Conservation (phyloP, 2,888 invertebrate genomes). For the Pristionchus fissidentatus region DNA sequence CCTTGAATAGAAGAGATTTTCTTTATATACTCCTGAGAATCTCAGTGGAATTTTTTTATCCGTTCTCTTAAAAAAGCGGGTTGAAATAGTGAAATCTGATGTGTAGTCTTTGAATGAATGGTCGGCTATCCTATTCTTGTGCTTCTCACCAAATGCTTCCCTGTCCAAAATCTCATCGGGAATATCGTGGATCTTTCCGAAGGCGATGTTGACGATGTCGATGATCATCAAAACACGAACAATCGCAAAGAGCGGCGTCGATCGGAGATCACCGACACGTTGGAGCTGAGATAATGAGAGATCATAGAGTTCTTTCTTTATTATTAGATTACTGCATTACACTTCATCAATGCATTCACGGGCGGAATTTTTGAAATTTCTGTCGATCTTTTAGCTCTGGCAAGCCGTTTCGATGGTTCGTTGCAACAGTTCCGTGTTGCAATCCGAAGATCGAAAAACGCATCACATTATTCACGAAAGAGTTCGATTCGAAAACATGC, state of each 20-base stretch:
- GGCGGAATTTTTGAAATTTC: no score
- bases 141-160: background rate
- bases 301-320: no score
- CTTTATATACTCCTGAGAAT: background rate
- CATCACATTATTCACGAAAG: background rate
- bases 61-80: background rate
- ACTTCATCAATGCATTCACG: no score
- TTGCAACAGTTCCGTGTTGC: background rate
- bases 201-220: background rate
- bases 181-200: constrained; percentile 9
- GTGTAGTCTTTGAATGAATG: background rate
- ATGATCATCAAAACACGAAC: constrained; percentile 30
- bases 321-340: no score
- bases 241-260: constrained; percentile 17
- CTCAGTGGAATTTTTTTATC: background rate
- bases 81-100: background rate
- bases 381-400: no score
- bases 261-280: background rate
- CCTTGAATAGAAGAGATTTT: background rate
- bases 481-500: no score
- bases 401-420: background rate
- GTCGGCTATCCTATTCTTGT: no score
- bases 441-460: background rate
- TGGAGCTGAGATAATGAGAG: background rate
- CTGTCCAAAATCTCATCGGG: background rate